These are phyloP conservation scores for Melopsittacus undulatus DNA, from an alignment of 2,797 vertebrate species.

Conservation along the genomic window DNA sequence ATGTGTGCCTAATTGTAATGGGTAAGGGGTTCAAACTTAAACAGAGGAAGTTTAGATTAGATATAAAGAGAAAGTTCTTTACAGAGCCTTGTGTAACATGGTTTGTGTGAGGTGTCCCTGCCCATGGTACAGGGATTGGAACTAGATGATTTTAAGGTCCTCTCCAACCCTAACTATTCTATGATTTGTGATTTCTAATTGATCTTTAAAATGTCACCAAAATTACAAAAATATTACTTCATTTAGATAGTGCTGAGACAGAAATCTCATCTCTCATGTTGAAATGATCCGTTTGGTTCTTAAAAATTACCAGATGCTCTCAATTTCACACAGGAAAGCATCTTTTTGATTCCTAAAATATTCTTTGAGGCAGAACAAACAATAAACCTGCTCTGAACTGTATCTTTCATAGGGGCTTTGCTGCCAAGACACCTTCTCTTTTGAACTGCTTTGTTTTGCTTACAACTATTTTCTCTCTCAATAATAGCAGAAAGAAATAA, in stretches of 20 bases:
- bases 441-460: not conserved
- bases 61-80: no score
- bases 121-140: no score
- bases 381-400: not conserved
- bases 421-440: not conserved
- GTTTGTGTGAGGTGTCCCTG: no score
- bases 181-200: not conserved
- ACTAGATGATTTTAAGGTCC: no score
- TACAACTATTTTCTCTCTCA: not conserved
- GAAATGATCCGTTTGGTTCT: not conserved
- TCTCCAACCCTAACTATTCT: no score
- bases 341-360: not conserved
- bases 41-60: no score
- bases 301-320: not conserved
- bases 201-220: not conserved
- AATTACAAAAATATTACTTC: not conserved
- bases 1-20: not conserved
- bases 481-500: not conserved
- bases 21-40: no score
- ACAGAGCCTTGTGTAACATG: no score
- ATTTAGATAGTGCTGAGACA: not conserved
- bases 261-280: not conserved
- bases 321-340: not conserved
- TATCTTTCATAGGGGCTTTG: not conserved
- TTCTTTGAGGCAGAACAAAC: not conserved